Evolutionary conservation across 2,888 invertebrate genomes (phyloP).

Genomic region (Tachina grossa): DNA sequence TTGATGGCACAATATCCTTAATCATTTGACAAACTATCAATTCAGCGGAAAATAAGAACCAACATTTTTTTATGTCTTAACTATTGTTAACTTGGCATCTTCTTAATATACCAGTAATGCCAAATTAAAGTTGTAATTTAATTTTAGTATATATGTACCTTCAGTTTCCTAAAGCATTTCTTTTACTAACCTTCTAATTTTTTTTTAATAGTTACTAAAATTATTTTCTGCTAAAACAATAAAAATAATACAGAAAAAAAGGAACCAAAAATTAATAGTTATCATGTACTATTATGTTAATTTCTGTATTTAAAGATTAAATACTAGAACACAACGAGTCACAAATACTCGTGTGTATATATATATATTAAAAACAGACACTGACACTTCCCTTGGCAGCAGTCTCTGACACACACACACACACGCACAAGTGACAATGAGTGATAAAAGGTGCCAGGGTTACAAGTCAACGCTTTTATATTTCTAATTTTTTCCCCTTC

Average conservation of each 20-base stretch:
- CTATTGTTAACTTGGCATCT: no score
- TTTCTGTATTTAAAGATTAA: constrained; percentile 67
- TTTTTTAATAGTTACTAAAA: background rate
- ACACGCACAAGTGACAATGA: constrained; percentile 52
- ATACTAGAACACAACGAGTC: constrained; percentile 31
- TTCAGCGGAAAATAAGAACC: no score
- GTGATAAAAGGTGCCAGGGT: constrained; percentile 76
- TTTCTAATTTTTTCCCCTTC: background rate
- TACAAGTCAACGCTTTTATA: constrained; percentile 79
- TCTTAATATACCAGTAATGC: no score
- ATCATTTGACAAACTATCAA: no score
- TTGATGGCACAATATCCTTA: no score
- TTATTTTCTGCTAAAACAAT: constrained; percentile 52
- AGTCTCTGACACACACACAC: background rate
- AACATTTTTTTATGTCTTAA: no score
- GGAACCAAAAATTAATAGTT: constrained; percentile 55
- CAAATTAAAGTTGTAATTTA: no score
- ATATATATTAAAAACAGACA: constrained; percentile 14
- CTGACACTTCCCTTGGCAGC: background rate
- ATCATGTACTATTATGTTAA: constrained; percentile 70
- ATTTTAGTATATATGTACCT: no score
- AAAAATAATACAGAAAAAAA: constrained; percentile 38
- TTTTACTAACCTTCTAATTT: background rate
- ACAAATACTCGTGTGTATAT: no score
- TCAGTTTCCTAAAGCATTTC: constrained; percentile 3